Evolutionary conservation across 2,113 vertebrate species (phyloP).

Genomic region (Percopsis transmontana): DNA sequence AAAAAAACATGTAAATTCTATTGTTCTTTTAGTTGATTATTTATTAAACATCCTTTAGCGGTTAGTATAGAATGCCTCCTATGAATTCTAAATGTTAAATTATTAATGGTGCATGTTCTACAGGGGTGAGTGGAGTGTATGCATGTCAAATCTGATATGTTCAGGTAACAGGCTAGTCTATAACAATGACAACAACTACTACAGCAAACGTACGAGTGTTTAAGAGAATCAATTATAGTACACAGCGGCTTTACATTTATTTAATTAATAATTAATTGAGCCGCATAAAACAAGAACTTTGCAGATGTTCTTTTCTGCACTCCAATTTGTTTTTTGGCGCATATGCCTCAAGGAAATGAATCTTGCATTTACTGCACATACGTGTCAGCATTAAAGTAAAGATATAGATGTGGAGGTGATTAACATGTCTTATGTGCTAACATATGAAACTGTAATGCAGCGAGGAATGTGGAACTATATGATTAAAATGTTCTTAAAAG

Average conservation of each 20-base stretch:
- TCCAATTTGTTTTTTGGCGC: conserved; percentile 82
- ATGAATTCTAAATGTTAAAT: too few species aligned
- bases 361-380: conserved; percentile 82
- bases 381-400: conserved; percentile 74
- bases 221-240: conserved; percentile 5
- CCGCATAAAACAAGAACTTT: conserved; percentile 77
- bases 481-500: conserved; percentile 79
- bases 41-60: too few species aligned
- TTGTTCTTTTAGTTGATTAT: too few species aligned
- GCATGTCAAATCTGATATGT: too few species aligned
- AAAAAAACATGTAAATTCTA: too few species aligned
- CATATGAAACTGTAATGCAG: conserved; percentile 64
- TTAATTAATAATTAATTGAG: conserved; percentile 82
- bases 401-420: conserved; percentile 80
- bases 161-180: too few species aligned
- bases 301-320: conserved; percentile 83
- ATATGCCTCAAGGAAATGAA: conserved; percentile 80
- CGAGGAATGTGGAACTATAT: conserved; percentile 72
- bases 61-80: too few species aligned
- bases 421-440: conserved; percentile 79
- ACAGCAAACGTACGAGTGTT: conserved; percentile 3
- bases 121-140: too few species aligned
- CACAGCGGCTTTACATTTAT: conserved; percentile 19
- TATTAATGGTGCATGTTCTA: too few species aligned
- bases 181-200: too few species aligned